Evolutionary conservation across 2,113 vertebrate species (phyloP).

Genomic region (Caranx melampygus): DNA sequence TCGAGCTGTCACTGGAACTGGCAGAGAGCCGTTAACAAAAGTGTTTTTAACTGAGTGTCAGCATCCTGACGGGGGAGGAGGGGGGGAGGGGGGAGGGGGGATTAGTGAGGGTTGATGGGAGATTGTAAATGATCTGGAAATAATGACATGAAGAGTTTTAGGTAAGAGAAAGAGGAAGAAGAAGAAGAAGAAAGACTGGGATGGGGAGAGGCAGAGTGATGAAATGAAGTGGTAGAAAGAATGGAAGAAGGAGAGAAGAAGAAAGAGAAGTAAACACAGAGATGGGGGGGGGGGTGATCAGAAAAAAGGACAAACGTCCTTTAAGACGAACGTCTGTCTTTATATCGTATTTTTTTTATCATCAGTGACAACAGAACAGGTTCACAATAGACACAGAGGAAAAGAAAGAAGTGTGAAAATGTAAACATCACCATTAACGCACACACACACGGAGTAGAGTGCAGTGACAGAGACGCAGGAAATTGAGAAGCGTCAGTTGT

Average conservation of each 20-base stretch:
- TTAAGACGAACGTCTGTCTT: too few relatives aligned
- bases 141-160: background rate
- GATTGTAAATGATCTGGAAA: background rate
- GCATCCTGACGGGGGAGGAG: background rate
- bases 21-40: conserved; percentile 34
- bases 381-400: too few relatives aligned
- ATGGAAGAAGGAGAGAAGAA: too few relatives aligned
- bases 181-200: background rate
- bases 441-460: background rate
- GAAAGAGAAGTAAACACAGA: too few relatives aligned
- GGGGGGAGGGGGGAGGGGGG: background rate
- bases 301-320: too few relatives aligned
- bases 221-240: too few relatives aligned
- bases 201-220: too few relatives aligned
- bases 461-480: conserved; percentile 27
- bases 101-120: background rate
- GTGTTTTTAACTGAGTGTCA: conserved; percentile 38
- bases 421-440: background rate
- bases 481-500: conserved; percentile 30
- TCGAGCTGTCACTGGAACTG: conserved; percentile 28
- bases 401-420: background rate
- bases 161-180: too few relatives aligned
- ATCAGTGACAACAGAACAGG: too few relatives aligned
- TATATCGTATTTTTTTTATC: too few relatives aligned
- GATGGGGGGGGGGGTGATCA: too few relatives aligned